Conservation (phyloP, 1,140 invertebrate genomes). For the Micrasema minimum region DNA sequence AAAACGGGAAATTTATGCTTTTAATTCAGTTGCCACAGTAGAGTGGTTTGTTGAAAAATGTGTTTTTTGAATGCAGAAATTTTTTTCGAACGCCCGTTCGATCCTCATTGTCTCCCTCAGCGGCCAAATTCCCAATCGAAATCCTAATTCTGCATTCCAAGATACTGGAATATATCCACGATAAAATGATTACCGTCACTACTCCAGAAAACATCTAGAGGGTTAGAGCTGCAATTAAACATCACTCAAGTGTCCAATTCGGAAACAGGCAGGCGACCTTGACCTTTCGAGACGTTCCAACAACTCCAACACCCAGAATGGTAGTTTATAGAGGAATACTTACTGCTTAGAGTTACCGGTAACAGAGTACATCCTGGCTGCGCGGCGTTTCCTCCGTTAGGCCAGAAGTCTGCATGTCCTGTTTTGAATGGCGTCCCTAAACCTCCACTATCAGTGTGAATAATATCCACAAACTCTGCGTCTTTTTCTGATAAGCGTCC, state of each 20-base stretch:
- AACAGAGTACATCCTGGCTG: constrained; percentile 72
- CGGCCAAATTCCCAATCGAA: too few relatives aligned
- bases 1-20: constrained; percentile 22
- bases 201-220: too few relatives aligned
- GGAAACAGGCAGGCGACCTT: too few relatives aligned
- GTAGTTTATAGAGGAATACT: too few relatives aligned
- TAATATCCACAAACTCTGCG: constrained; percentile 67
- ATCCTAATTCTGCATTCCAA: too few relatives aligned
- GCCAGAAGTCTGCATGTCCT: constrained; percentile 73
- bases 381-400: constrained; percentile 68
- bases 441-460: constrained; percentile 66
- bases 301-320: too few relatives aligned
- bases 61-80: too few relatives aligned
- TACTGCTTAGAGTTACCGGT: neutral
- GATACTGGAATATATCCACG: neutral
- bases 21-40: constrained; percentile 45
- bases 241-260: too few relatives aligned
- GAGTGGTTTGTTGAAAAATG: neutral
- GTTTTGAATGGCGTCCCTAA: constrained; percentile 64
- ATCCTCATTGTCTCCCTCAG: too few relatives aligned
- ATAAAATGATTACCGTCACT: neutral
- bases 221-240: neutral
- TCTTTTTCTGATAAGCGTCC: constrained; percentile 57
- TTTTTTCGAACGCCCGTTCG: too few relatives aligned
- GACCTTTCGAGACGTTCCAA: too few relatives aligned